Conservation (phyloP, 1,140 invertebrate genomes). For the Ceratina calcarata region DNA sequence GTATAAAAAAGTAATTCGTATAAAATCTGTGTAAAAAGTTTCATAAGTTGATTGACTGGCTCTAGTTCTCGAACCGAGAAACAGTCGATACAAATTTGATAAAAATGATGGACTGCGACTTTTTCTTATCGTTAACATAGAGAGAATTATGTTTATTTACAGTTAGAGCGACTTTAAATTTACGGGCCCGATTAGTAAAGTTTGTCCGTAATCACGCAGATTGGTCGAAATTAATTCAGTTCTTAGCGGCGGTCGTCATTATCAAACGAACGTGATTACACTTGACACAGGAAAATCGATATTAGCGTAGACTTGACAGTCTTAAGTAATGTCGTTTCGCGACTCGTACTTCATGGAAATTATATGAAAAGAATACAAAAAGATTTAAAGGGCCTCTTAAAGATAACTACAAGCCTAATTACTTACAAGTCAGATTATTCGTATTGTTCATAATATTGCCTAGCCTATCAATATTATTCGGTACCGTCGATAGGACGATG, state of each 20-base stretch:
- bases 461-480: constrained; percentile 65
- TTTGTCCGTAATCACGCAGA: neutral
- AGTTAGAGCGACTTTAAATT: constrained; percentile 69
- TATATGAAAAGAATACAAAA: constrained; percentile 36
- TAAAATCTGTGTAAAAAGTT: neutral
- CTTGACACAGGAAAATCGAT: neutral
- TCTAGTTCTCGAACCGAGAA: neutral
- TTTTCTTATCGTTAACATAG: constrained; percentile 65
- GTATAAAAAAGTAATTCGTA: constrained; percentile 4
- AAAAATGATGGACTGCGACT: neutral
- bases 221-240: neutral
- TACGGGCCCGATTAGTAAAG: constrained; percentile 57
- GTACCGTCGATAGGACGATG: constrained; percentile 49
- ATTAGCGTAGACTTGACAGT: neutral
- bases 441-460: constrained; percentile 66
- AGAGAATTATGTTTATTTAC: constrained; percentile 77
- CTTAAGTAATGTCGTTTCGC: neutral
- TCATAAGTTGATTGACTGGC: neutral
- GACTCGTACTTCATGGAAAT: neutral
- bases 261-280: constrained; percentile 8
- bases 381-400: constrained; percentile 55
- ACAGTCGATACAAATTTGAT: neutral
- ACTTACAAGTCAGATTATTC: constrained; percentile 70
- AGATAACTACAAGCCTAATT: constrained; percentile 64
- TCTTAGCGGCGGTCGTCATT: neutral